These are phyloP conservation scores for Sparus aurata DNA, from an alignment of 2,797 vertebrate genomes.

Conservation along the genomic window DNA sequence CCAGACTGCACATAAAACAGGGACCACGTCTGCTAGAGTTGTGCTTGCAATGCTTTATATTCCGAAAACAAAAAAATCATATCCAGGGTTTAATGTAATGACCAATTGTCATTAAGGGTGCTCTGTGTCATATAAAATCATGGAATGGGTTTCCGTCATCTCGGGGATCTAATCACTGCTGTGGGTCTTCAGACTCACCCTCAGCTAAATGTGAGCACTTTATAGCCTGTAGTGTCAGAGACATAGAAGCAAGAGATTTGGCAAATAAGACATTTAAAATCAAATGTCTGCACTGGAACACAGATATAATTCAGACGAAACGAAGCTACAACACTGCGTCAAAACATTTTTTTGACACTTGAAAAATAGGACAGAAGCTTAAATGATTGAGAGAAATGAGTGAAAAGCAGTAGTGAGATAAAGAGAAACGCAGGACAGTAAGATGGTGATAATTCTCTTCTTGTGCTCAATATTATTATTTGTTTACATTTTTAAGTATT, in stretches of 20 bases:
- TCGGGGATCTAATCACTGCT: conserved; percentile 37
- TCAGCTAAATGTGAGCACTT: conserved; percentile 72
- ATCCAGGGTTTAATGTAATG: conserved; percentile 54
- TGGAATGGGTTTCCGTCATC: conserved; percentile 43
- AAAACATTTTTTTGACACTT: conserved; percentile 49
- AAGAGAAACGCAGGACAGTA: conserved; percentile 70
- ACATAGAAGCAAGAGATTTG: conserved; percentile 28
- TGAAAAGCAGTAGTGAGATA: conserved; percentile 66
- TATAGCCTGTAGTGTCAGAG: conserved; percentile 57
- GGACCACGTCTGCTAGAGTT: conserved; percentile 77
- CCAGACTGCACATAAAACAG: conserved; percentile 80
- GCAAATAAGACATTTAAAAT: conserved; percentile 21
- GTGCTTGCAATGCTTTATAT: conserved; percentile 62
- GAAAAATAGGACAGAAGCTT: conserved; percentile 33
- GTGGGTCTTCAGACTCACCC: conserved; percentile 12
- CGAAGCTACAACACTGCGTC: conserved; percentile 40
- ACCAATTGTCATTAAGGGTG: conserved; percentile 57
- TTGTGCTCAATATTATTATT: conserved; percentile 82
- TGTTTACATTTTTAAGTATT: conserved; percentile 90
- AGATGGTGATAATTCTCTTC: conserved; percentile 74
- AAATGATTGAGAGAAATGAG: conserved; percentile 85
- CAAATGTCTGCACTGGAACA: conserved; percentile 64
- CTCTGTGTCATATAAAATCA: conserved; percentile 53
- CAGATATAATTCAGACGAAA: conserved; percentile 20
- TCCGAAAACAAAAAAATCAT: conserved; percentile 38